Conservation (phyloP, 2,888 invertebrate genomes). For the Apamea monoglypha region DNA sequence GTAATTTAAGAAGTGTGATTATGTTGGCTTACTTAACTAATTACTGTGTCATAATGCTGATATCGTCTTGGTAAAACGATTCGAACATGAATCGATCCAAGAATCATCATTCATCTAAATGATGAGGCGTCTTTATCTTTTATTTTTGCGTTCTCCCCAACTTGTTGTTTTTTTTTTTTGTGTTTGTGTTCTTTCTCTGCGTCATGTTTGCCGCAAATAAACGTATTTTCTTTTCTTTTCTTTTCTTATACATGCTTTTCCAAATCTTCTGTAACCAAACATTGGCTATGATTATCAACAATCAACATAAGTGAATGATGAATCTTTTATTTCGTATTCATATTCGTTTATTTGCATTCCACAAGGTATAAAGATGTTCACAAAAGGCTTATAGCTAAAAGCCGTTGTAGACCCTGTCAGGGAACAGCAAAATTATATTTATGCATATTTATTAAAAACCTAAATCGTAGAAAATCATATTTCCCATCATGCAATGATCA, state of each 20-base stretch:
- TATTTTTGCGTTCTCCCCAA: neutral
- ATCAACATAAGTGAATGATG: neutral
- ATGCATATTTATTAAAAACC: too few species aligned
- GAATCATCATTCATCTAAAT: neutral
- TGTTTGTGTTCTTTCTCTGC: neutral
- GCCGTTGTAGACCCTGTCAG: too few species aligned
- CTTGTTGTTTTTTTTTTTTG: neutral
- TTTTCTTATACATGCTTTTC: neutral
- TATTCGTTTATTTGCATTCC: too few species aligned
- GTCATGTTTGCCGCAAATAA: neutral
- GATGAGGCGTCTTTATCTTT: neutral
- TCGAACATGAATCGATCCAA: too few species aligned
- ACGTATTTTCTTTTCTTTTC: neutral
- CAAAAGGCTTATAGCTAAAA: too few species aligned
- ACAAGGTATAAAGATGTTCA: too few species aligned
- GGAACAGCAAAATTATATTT: too few species aligned
- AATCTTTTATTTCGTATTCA: too few species aligned
- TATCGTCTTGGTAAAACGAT: neutral
- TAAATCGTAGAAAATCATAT: too few species aligned
- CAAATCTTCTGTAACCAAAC: neutral
- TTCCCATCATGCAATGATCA: conserved; percentile 3
- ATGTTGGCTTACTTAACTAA: neutral
- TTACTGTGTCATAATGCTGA: neutral
- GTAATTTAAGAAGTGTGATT: conserved; percentile 5
- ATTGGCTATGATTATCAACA: neutral